phyloP scores from a whole-genome alignment of 2,113 vertebrate genomes.

The Zosterops lateralis region DNA sequence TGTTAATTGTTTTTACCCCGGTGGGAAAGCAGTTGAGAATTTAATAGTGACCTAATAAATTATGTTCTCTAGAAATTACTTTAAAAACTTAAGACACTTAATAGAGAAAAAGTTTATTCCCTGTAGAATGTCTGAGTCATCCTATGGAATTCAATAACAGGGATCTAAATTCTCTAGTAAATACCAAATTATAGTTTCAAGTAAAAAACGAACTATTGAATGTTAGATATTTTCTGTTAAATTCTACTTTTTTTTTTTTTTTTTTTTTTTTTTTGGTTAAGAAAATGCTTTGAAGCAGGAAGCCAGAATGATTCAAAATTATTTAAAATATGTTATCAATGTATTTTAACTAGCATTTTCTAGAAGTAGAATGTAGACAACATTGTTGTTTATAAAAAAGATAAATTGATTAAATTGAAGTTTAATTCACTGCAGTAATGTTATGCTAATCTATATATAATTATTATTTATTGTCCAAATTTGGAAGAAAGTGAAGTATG shows the following conservation, averaged over 20 bases:
- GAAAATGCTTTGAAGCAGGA: background rate
- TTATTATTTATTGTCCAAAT: background rate
- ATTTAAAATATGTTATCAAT: background rate
- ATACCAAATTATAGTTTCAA: background rate
- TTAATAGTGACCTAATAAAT: conserved; percentile 22
- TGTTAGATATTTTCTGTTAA: background rate
- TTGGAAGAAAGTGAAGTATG: background rate
- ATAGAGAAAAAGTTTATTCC: background rate
- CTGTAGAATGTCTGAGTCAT: background rate
- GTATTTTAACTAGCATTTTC: background rate
- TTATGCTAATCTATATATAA: background rate
- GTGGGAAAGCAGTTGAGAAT: background rate
- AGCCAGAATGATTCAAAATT: background rate
- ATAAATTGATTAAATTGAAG: background rate
- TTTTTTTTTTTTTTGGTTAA: background rate
- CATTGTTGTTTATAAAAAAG: background rate
- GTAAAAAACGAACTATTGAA: background rate
- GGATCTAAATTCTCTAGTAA: background rate
- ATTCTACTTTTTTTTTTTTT: background rate
- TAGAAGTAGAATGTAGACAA: background rate
- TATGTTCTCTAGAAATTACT: background rate
- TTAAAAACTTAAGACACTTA: background rate
- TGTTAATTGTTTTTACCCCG: background rate
- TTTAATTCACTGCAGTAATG: background rate
- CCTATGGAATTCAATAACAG: background rate